A percentile compares a stretch with the other conserved stretches of the same genome.
phyloP scores from a whole-genome alignment of 2,888 invertebrate species.

The Lottia scabra region DNA sequence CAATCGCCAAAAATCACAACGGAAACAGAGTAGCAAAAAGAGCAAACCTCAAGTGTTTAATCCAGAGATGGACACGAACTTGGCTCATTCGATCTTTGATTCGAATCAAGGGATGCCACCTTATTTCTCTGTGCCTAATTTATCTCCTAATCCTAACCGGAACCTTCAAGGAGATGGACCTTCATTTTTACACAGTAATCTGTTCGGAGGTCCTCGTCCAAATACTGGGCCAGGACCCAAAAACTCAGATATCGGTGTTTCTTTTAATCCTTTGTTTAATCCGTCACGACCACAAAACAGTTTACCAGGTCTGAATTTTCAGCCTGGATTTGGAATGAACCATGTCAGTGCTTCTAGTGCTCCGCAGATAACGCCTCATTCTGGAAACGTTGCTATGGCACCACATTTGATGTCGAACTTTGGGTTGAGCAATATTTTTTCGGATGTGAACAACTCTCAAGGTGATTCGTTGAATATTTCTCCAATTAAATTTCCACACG shows the following conservation, averaged over 20 bases:
- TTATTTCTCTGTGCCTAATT: conserved; percentile 59
- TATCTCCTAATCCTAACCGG: conserved; percentile 58
- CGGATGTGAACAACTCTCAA: conserved; percentile 57
- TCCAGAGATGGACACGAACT: conserved; percentile 55
- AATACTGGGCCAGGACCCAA: conserved; percentile 53
- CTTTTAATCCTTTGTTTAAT: conserved; percentile 58
- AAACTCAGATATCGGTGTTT: conserved; percentile 48
- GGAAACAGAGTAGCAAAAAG: conserved; percentile 32
- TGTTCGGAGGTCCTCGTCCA: conserved; percentile 54
- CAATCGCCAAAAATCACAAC: conserved; percentile 32
- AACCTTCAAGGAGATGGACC: conserved; percentile 59
- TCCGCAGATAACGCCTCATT: conserved; percentile 56
- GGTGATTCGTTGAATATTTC: conserved; percentile 63
- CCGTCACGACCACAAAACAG: conserved; percentile 61
- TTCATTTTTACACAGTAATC: conserved; percentile 59
- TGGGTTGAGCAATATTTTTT: conserved; percentile 63
- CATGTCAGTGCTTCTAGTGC: conserved; percentile 52
- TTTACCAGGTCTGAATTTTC: conserved; percentile 60
- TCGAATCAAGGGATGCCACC: conserved; percentile 59
- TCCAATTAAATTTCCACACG: conserved; percentile 66
- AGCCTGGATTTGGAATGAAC: conserved; percentile 62
- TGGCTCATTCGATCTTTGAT: conserved; percentile 53
- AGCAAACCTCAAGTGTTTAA: conserved; percentile 26
- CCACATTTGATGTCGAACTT: conserved; percentile 65
- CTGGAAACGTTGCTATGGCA: conserved; percentile 44